These are phyloP conservation scores for Ichneumon xanthorius DNA, from an alignment of 2,888 invertebrate genomes.

Conservation along the genomic window DNA sequence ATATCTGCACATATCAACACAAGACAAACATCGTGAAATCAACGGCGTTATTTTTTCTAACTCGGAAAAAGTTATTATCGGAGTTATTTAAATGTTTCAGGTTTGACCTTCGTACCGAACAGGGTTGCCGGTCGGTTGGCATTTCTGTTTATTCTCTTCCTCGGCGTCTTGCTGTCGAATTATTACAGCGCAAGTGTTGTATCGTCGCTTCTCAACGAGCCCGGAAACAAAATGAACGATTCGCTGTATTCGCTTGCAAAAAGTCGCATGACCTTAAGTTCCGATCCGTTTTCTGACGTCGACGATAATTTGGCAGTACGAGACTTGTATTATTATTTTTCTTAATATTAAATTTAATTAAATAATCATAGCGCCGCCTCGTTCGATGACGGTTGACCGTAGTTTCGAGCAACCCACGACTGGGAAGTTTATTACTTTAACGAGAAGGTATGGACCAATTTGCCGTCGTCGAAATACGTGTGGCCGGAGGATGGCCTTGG, in stretches of 20 bases:
- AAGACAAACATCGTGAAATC: neutral
- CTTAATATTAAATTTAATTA: no score
- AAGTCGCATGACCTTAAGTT: conserved; percentile 74
- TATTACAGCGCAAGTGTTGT: conserved; percentile 81
- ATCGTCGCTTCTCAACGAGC: conserved; percentile 78
- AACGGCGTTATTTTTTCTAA: neutral
- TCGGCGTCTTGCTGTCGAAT: conserved; percentile 79
- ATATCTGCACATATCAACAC: neutral
- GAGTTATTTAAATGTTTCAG: conserved; percentile 67
- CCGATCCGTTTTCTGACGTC: conserved; percentile 76
- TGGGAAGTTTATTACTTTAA: conserved; percentile 73
- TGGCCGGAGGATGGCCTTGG: conserved; percentile 75
- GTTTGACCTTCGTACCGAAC: conserved; percentile 75
- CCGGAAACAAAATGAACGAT: conserved; percentile 80
- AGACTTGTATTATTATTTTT: conserved; percentile 53
- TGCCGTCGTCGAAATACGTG: conserved; percentile 75
- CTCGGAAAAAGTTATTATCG: no score
- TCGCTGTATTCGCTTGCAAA: conserved; percentile 76
- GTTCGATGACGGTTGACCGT: neutral
- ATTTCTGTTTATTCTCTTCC: conserved; percentile 75
- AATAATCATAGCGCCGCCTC: no score
- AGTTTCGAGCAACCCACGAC: conserved; percentile 71
- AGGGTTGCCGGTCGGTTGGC: conserved; percentile 76
- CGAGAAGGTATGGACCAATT: conserved; percentile 76
- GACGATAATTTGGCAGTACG: conserved; percentile 70